Conservation (phyloP, 2,797 vertebrate genomes). For the Rhabdophis nuchalis region DNA sequence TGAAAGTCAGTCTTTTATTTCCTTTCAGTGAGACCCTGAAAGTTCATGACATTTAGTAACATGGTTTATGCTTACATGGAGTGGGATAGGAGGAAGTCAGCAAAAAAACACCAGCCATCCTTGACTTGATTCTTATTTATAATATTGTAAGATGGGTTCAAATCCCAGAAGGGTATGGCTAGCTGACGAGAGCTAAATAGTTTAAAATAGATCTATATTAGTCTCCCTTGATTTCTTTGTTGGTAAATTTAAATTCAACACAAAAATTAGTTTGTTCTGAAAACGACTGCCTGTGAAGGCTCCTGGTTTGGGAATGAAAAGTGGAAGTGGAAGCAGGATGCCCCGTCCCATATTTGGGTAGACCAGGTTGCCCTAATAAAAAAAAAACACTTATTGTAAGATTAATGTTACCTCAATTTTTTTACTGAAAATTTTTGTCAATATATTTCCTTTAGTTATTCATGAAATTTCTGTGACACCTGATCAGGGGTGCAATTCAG, state of each 20-base stretch:
- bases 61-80: background rate
- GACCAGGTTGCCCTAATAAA: too few species aligned
- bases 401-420: background rate
- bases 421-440: background rate
- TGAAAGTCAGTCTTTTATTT: background rate
- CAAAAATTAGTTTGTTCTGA: too few species aligned
- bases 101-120: background rate
- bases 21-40: background rate
- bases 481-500: too few species aligned
- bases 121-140: background rate
- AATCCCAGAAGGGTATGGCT: too few species aligned
- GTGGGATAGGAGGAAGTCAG: background rate
- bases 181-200: too few species aligned
- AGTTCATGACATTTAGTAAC: background rate
- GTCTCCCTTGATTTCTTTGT: too few species aligned
- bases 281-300: too few species aligned
- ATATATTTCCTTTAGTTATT: background rate
- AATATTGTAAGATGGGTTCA: background rate
- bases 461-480: background rate
- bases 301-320: too few species aligned
- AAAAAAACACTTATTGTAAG: background rate
- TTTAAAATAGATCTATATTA: too few species aligned
- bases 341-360: too few species aligned
- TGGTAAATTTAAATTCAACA: too few species aligned
- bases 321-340: too few species aligned